phyloP scores from a whole-genome alignment of 2,797 vertebrate genomes.

The Tolypeutes matacus region DNA sequence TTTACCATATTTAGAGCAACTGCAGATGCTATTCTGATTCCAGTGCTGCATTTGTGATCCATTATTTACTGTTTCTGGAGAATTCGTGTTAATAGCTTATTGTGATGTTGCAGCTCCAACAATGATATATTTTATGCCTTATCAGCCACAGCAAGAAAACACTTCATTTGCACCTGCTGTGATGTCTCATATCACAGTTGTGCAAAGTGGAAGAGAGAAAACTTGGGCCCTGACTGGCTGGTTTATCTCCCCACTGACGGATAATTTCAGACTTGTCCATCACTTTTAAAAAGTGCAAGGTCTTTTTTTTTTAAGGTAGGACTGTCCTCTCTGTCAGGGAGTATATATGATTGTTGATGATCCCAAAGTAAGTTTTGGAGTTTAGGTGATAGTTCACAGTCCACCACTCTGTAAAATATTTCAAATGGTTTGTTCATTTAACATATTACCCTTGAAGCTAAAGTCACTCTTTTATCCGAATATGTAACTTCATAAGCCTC shows the following conservation, averaged over 20 bases:
- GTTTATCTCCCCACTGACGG: neutral
- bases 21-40: neutral
- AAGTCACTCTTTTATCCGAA: neutral
- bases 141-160: fast-evolving
- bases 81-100: neutral
- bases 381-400: neutral
- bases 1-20: neutral
- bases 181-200: neutral
- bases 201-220: neutral
- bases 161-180: neutral
- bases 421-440: neutral
- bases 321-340: neutral
- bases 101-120: neutral
- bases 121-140: neutral
- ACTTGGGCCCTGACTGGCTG: neutral
- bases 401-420: neutral
- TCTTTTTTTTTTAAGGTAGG: neutral
- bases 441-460: neutral
- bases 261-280: neutral
- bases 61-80: neutral
- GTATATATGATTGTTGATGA: fast-evolving
- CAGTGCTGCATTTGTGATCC: neutral
- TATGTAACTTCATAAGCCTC: no score
- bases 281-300: neutral
- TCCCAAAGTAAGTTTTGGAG: no score